phyloP scores from a whole-genome alignment of 2,888 invertebrate genomes.

The Mesorhabditis sp. region DNA sequence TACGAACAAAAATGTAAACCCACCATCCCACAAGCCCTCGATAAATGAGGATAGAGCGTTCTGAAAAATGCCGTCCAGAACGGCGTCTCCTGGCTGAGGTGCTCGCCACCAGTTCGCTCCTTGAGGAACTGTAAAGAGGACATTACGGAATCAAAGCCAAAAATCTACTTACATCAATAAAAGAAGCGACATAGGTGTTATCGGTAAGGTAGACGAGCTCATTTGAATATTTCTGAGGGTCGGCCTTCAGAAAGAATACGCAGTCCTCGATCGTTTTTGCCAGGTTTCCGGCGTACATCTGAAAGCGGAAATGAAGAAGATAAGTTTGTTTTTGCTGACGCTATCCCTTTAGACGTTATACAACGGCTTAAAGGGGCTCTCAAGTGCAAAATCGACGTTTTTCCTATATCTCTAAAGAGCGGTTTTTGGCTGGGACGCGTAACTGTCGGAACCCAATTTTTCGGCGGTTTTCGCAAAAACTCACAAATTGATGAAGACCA shows the following conservation, averaged over 20 bases:
- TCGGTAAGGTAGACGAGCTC: constrained; percentile 53
- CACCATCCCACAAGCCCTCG: no score
- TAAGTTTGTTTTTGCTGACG: neutral
- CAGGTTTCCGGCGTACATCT: constrained; percentile 51
- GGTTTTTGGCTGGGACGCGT: neutral
- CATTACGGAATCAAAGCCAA: neutral
- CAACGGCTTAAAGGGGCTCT: neutral
- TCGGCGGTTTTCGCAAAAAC: constrained; percentile 9
- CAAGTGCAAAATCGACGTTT: neutral
- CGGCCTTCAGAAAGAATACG: constrained; percentile 29
- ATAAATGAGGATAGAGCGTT: no score
- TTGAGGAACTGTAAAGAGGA: no score
- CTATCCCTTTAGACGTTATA: no score
- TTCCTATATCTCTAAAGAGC: neutral
- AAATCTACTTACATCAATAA: constrained; percentile 30
- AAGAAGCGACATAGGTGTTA: constrained; percentile 33
- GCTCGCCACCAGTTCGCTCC: no score
- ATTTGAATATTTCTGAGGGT: constrained; percentile 29
- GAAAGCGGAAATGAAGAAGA: constrained; percentile 7
- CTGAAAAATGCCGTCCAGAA: no score
- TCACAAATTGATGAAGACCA: constrained; percentile 52
- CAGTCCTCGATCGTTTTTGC: constrained; percentile 36
- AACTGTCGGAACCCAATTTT: neutral
- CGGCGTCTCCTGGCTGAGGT: no score
- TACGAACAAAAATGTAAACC: no score